Base-by-base conservation (phyloP, 2,113 vertebrate genomes). In the Aythya baeri region DNA sequence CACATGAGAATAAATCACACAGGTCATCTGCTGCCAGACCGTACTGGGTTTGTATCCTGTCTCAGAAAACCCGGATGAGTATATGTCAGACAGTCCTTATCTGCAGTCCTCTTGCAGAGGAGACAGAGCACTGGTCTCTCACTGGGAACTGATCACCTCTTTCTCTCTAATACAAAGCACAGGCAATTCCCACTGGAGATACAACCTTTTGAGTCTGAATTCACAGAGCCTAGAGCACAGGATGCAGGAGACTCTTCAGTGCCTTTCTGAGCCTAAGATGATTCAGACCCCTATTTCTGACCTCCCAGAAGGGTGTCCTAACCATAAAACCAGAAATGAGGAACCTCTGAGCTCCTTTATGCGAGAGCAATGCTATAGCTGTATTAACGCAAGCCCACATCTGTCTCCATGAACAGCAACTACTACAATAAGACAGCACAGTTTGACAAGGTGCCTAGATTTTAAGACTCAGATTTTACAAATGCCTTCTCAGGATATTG, bases 401-500 rank as follows among this genome's bases (percentile, higher is more conserved):
- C 76, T 94, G 61, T 63, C 76, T 84, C 65, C 58, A 65, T 43
- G 46, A 84, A 44, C 41, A 78, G 65, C 61, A 82, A 55, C 65
- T 58, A 54, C 49, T 72, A 25, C 2, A 2, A 63, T 81, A 79
- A 88, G 68, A 26, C 49, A 80, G 54, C 43, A 61, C 34, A 49
- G 57, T 67, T 94, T 94, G 93, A 86, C 34, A 79, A 72, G 76
- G n/a, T 92, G 52, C 76, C 76, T 16, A 46, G 65, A 71, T 83
- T 93, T 90, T 29, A 74, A 83, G 70, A 63, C 92, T 83, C 59
- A 58, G 36, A 46, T 90, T 90, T 90, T 95, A 93, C 52, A 95
- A 93, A 94, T 72, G 18, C 17, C 27, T 79, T 61, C 54, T 86
- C 49, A 66, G 76, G 76, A 86, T 92, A 72, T 88, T 63, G 46